Conservation (phyloP, 2,797 vertebrate genomes). For the Betta splendens region DNA sequence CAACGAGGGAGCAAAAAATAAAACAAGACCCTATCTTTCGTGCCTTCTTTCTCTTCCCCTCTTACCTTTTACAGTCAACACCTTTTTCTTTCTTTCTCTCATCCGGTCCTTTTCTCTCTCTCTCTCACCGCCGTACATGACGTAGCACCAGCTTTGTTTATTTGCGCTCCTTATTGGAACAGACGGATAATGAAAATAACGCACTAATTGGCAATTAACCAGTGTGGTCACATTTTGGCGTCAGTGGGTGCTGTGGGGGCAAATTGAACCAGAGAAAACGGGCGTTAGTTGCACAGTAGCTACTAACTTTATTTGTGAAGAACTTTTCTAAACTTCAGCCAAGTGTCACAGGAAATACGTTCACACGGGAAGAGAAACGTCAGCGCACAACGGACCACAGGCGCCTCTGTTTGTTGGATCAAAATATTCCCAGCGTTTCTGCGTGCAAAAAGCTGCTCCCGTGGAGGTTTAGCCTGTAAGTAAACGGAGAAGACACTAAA, state of each 20-base stretch:
- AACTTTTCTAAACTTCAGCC: conserved; percentile 27
- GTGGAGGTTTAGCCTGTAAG: conserved; percentile 71
- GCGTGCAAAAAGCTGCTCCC: conserved; percentile 46
- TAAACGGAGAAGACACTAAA: conserved; percentile 79
- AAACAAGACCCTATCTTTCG: conserved; percentile 63
- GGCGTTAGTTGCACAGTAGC: not conserved
- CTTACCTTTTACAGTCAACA: conserved; percentile 72
- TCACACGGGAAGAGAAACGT: not conserved
- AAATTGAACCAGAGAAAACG: not conserved
- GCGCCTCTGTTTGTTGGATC: conserved; percentile 9
- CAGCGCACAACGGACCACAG: not conserved
- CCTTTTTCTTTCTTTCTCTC: conserved; percentile 69
- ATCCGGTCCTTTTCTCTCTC: conserved; percentile 50
- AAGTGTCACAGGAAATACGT: not conserved
- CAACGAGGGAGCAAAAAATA: conserved; percentile 72
- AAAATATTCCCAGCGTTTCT: conserved; percentile 6
- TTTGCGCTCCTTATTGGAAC: conserved; percentile 72
- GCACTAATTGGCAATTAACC: conserved; percentile 45
- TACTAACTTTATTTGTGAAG: conserved; percentile 12
- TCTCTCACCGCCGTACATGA: conserved; percentile 64
- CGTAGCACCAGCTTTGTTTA: conserved; percentile 76
- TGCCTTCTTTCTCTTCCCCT: conserved; percentile 63
- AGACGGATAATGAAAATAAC: conserved; percentile 55
- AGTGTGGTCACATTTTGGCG: conserved; percentile 1
- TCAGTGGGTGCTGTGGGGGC: not conserved